phyloP scores from a whole-genome alignment of 2,888 invertebrate species.

The Mylabris sibirica region DNA sequence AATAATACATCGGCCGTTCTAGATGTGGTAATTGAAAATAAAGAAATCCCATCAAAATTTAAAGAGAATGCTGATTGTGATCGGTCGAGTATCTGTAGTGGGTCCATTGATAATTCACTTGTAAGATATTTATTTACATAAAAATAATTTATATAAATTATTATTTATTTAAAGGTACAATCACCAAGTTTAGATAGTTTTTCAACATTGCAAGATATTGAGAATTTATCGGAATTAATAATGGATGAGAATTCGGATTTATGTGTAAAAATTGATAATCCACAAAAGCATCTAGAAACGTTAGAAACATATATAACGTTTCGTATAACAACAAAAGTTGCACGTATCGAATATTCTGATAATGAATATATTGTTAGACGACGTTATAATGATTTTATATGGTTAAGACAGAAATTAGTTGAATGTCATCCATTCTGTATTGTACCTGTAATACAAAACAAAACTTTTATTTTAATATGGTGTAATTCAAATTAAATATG shows the following conservation, averaged over 20 bases:
- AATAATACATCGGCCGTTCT: conserved; percentile 58
- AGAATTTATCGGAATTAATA: conserved; percentile 64
- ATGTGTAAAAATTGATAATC: conserved; percentile 74
- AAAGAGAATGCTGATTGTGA: conserved; percentile 56
- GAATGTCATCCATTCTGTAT: conserved; percentile 73
- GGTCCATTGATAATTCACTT: conserved; percentile 56
- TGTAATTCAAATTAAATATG: background rate
- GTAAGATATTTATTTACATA: conserved; percentile 43
- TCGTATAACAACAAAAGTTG: conserved; percentile 72
- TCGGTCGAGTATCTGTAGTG: conserved; percentile 54
- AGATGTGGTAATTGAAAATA: conserved; percentile 61
- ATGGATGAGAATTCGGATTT: conserved; percentile 67
- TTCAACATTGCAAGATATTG: conserved; percentile 67
- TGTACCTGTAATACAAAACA: conserved; percentile 67
- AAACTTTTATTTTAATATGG: conserved; percentile 5
- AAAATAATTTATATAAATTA: background rate
- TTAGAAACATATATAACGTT: conserved; percentile 77
- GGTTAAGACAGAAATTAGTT: conserved; percentile 71
- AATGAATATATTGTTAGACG: conserved; percentile 72
- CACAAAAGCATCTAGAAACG: conserved; percentile 75
- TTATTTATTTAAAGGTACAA: conserved; percentile 20
- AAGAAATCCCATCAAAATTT: conserved; percentile 55
- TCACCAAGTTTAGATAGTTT: conserved; percentile 69
- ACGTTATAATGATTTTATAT: conserved; percentile 77
- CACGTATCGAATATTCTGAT: conserved; percentile 69